Evolutionary conservation across 2,113 vertebrate genomes (phyloP), one percentile per base, ranked within the genome.

Genomic region (Malurus alboscapulatus): DNA sequence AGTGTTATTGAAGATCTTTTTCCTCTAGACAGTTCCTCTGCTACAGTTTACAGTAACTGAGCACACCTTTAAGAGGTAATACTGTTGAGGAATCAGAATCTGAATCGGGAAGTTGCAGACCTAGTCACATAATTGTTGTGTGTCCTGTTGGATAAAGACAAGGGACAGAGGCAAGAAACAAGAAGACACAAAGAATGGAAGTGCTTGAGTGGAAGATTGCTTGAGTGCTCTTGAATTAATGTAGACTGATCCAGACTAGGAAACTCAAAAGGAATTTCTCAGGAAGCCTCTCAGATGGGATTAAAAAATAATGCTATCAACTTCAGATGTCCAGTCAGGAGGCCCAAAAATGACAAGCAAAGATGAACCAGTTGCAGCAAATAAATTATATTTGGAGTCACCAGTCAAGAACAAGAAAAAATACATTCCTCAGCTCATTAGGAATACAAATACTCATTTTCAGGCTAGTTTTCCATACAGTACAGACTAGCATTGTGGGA

Each of bases 101-200:
- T 57, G 51, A 79, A 69, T 47, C 21, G 12, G 17, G 27, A 84
- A 80, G 38, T 44, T 80, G 58, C n/a, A 76, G 42, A 50, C 13
- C 16, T 44, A 61, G 26, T 32, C 7, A 4, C 7, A 2, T 47
- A 59, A 57, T 24, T 61, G 7, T 53, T 63, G 22, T 25, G 16
- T 17, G n/a, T 79, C 61, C 38, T 51, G 4, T 18, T 53, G 12
- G 22, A 22, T 66, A 62, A 78, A 59, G 50, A 68, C 24, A 72
- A 72, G 24, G 38, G 21, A 53, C 12, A 55, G 34, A 72, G 44
- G 38, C 38, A 92, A 69, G 30, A 75, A 87, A 48, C 10, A 62
- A 6, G 4, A 51, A 51, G 32, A 21, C 18, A 27, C 0, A 1
- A 1, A 0, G 36, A 84, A 75, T 42, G 12, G 8, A 81, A 44